A percentile compares a stretch with the other conserved stretches of the same genome.
Evolutionary conservation across 2,888 invertebrate species (phyloP).

Genomic region (Sinhomidia bicolor): DNA sequence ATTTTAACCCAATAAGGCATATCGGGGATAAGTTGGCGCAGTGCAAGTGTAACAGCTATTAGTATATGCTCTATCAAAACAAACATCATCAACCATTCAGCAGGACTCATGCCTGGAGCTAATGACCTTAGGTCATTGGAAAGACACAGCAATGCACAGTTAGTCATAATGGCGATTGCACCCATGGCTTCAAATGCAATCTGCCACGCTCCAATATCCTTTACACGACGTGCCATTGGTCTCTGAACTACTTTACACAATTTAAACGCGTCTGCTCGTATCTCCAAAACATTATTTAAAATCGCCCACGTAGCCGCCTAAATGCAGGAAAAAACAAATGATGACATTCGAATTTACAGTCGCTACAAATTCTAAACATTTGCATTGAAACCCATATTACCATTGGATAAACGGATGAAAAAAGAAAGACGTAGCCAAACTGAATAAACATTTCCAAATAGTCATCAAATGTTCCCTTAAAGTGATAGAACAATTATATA

Average conservation of each 20-base stretch:
- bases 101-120: constrained; percentile 81
- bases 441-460: constrained; percentile 68
- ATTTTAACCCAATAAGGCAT: constrained; percentile 87
- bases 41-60: constrained; percentile 86
- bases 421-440: constrained; percentile 67
- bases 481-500: not conserved
- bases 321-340: too few species aligned
- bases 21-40: constrained; percentile 88
- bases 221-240: constrained; percentile 50
- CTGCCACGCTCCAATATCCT: constrained; percentile 69
- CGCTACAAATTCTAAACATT: too few species aligned
- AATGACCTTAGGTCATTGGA: constrained; percentile 85
- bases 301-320: constrained; percentile 34
- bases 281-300: constrained; percentile 36
- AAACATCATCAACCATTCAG: constrained; percentile 85
- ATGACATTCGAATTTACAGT: too few species aligned
- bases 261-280: constrained; percentile 59
- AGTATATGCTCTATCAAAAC: constrained; percentile 88
- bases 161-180: constrained; percentile 60
- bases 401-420: constrained; percentile 65
- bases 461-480: constrained; percentile 67
- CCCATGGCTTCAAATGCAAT: constrained; percentile 64
- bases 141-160: constrained; percentile 83
- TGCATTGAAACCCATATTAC: too few species aligned
- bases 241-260: constrained; percentile 54